Conservation (phyloP, 2,888 invertebrate species). For the Dasypogon diadema region DNA sequence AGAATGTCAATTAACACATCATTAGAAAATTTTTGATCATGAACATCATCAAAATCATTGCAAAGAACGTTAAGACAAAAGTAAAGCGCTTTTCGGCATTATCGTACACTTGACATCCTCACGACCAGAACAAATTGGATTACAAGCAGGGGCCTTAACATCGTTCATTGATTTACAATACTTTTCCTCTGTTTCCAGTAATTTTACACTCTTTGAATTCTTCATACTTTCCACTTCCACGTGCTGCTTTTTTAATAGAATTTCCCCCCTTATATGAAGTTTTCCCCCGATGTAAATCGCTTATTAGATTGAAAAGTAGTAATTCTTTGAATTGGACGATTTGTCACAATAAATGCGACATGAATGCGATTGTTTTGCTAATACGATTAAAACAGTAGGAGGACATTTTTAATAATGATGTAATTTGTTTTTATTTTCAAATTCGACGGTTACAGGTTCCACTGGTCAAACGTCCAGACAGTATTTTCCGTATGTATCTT, state of each 20-base stretch:
- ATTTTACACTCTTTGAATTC: constrained; percentile 15
- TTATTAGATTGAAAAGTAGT: constrained; percentile 44
- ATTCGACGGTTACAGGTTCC: constrained; percentile 57
- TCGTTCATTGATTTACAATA: too few species aligned
- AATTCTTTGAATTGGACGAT: constrained; percentile 8
- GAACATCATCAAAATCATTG: too few species aligned
- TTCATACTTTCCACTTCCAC: not conserved
- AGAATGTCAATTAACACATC: too few species aligned
- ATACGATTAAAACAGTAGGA: constrained; percentile 1
- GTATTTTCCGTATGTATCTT: constrained; percentile 80
- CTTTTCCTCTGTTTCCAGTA: not conserved
- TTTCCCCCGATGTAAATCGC: constrained; percentile 32
- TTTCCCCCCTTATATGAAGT: constrained; percentile 4
- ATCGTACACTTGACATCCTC: too few species aligned
- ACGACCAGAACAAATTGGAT: constrained; percentile 22
- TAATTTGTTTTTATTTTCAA: not conserved
- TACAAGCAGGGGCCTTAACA: not conserved
- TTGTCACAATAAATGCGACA: constrained; percentile 34
- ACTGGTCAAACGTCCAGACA: constrained; percentile 65
- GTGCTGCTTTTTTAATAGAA: constrained; percentile 15
- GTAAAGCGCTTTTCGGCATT: too few species aligned
- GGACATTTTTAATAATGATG: too few species aligned
- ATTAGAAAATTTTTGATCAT: too few species aligned
- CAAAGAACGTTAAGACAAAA: too few species aligned
- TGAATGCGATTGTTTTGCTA: constrained; percentile 47